Percentiles rank a stretch among this genome's conserved stretches.
phyloP scores from a whole-genome alignment of 2,888 invertebrate genomes.

The Sesia bembeciformis region DNA sequence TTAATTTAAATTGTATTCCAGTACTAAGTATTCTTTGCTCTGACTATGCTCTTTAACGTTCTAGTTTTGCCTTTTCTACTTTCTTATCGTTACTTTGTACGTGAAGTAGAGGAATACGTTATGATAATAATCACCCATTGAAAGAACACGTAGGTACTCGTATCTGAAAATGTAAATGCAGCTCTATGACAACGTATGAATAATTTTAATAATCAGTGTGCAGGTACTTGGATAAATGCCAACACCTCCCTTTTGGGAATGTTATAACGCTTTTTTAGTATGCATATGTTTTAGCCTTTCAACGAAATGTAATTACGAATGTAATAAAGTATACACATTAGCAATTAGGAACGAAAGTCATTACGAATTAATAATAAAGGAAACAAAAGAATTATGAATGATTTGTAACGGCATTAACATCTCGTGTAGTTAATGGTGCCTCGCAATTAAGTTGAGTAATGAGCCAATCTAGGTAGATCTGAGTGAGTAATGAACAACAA shows the following conservation, averaged over 20 bases:
- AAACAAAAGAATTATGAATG: neutral
- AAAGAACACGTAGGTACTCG: neutral
- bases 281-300: neutral
- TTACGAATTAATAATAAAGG: neutral
- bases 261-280: neutral
- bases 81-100: no score
- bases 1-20: no score
- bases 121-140: neutral
- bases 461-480: neutral
- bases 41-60: no score
- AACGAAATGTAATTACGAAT: neutral
- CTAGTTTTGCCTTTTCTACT: no score
- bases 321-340: neutral
- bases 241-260: neutral
- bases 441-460: neutral
- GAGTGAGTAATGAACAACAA: conserved; percentile 1
- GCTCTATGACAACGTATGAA: neutral
- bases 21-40: no score
- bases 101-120: neutral
- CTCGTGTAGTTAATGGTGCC: neutral
- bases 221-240: neutral
- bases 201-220: neutral
- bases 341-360: neutral
- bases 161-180: neutral
- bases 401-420: neutral